Base-by-base conservation (phyloP, 64 coral and sea anemone species). In the Hydrozoanthus tunicans region DNA sequence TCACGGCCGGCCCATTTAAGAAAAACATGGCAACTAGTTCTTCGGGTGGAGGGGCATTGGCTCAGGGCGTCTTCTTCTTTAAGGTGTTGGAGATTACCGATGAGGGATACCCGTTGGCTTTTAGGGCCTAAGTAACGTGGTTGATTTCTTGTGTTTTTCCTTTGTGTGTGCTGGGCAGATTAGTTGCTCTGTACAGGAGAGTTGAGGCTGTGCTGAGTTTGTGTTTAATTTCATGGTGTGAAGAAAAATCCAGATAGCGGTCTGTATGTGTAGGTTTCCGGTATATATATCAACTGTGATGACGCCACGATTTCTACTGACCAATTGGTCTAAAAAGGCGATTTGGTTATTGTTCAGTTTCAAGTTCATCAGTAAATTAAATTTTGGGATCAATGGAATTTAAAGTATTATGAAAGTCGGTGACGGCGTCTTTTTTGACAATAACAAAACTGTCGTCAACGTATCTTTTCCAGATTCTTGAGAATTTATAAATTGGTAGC, bases 71-170 rank as follows among this genome's bases (percentile, higher is more conserved):
- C n/a, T 85, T 85, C 14, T 84, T 84, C 25, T 86, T 86, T 68
- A 52, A 70, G 51, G 71, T 86, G 83, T 86, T 86, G 2, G 9
- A n/a, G 26, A 86, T 72, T 70, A 69, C 9, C 6, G 83, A 10
- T 70, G 63, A 15, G 12, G 83, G 64, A 11, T 86, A 70, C 17
- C 83, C 83, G 71, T 86, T 86, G 4, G 52, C 56, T 86, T 71
- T 86, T 53, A 86, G 55, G 0, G 83, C 10, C 3, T 86, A 26
- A 4, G 83, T 70, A 54, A 86, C 64, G 51, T 86, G 8, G 26
- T 7, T 32, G 64, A 15, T 14, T 55, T 76, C 15, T n/a, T 51
- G 15, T 26, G 59, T 64, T 90, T 90, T 52, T 70, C 56, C 43
- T 86, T 86, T 53, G 56, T 63, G 17, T 5, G 32, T 86, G 51